Evolutionary conservation across 1,140 invertebrate species (phyloP), one percentile per base, ranked within the genome.

Genomic region (Hyphantria cunea): DNA sequence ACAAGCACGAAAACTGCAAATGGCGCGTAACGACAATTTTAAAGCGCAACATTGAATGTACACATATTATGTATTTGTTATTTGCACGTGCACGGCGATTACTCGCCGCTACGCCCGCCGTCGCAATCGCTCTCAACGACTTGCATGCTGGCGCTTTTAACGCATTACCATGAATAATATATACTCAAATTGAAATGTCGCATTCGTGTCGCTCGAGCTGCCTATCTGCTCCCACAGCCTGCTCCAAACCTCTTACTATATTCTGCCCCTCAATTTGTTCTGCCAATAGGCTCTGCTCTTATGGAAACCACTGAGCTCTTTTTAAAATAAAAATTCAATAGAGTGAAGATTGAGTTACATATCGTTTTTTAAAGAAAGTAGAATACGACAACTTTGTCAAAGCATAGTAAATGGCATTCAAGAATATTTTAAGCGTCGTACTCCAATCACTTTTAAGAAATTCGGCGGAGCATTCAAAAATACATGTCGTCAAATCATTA

Each of bases 151-250:
- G 66, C 78, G 87, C 86, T 90, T 89, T 90, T 89, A 90, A 88
- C 84, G 84, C 84, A 89, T 90, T 90, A 90, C 84, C 86, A 85
- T 90, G 88, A 90, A 89, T 90, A 90, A 89, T 86, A 89, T 89
- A 90, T 85, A 76, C 76, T 79, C 74, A 89, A 89, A 90, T 90
- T 90, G 87, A 90, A 90, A 90, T 90, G 84, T 90, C 87, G 87
- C 81, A 86, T 85, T 86, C 84, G 74, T 67, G 81, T 85, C 82
- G 78, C 78, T 84, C 77, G 59, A 68, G 72, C 76, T 74, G 78
- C 78, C 83, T 82, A 80, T 85, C 84, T 85, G 69, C 68, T 58
- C 48, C 54, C 68, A 54, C 31, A 52, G 64, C 58, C 60, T 72
- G 59, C 67, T 59, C 64, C 64, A 74, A 78, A 63, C 80, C 78